phyloP scores from a whole-genome alignment of 2,797 vertebrate species.

The Cirrhinus mrigala region DNA sequence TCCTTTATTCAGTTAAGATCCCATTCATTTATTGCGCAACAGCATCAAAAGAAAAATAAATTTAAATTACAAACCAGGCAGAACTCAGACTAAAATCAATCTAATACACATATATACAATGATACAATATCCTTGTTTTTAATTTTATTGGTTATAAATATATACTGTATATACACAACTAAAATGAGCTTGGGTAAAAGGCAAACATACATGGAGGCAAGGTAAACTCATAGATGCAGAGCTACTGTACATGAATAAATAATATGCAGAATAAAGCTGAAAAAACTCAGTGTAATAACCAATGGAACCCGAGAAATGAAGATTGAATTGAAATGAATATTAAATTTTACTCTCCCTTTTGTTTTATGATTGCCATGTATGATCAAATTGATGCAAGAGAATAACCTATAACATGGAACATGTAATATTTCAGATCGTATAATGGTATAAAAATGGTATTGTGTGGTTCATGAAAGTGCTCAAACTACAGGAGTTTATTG shows the following conservation, averaged over 20 bases:
- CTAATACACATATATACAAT: constrained; percentile 77
- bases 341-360: background rate
- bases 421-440: background rate
- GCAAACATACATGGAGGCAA: constrained; percentile 45
- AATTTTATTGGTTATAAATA: constrained; percentile 39
- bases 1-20: constrained; percentile 66
- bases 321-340: background rate
- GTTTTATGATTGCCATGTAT: background rate
- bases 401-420: background rate
- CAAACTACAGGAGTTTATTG: background rate
- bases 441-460: background rate
- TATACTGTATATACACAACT: constrained; percentile 64
- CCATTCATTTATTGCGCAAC: constrained; percentile 48
- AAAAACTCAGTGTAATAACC: constrained; percentile 19
- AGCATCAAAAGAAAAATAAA: background rate
- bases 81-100: constrained; percentile 63
- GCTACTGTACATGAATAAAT: constrained; percentile 41
- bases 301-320: background rate
- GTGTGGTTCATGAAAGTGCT: background rate
- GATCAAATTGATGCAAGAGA: background rate
- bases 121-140: constrained; percentile 67
- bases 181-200: constrained; percentile 56
- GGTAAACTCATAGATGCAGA: constrained; percentile 32
- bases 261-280: constrained; percentile 34
- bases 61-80: constrained; percentile 60